Evolutionary conservation across 2,888 invertebrate genomes (phyloP), one percentile per base, ranked within the genome.

Genomic region (Cerceris rybyensis): DNA sequence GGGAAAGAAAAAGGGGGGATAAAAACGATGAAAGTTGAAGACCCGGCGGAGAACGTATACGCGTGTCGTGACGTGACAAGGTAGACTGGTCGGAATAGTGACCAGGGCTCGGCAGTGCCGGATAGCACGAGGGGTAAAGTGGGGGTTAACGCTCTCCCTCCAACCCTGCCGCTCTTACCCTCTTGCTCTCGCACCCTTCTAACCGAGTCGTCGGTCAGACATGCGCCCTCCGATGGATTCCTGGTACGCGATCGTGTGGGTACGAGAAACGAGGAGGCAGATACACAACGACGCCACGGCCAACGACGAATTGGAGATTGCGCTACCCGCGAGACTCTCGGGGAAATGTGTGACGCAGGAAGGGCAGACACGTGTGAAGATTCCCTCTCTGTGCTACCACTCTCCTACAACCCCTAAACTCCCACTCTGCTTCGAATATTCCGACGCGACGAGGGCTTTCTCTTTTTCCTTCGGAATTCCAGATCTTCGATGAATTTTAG

Each of bases 41-140:
- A 1, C 13, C 43, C 52, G 28, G 13, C 0, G n/a, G 54, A 49
- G 60, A 61, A 70, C 16, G 68, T 49, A 50, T 70, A 78, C 79
- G 74, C 58, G 75, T 73, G 55, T 78, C 80, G 69, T 72, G 78
- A 66, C 80, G 80, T 78, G 83, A 81, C 84, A 85, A 82, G 88
- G 81, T 84, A 84, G 85, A 87, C 87, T 87, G 81, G 83, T 85
- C 85, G 84, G 86, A 87, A 85, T 82, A 83, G 82, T 87, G 84
- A 88, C 85, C 86, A 86, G 87, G 87, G 86, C 83, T 87, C 82
- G 86, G 81, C 83, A 70, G 80, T 81, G 77, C 69, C 78, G 77
- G 84, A 81, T 82, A 71, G 70, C 70, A 59, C 72, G 76, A 68
- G 71, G 75, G 39, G 60, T 17, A 66, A 72, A 67, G 77, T 72